Evolutionary conservation across 2,113 vertebrate species (phyloP).

Genomic region (Tonatia bakeri): DNA sequence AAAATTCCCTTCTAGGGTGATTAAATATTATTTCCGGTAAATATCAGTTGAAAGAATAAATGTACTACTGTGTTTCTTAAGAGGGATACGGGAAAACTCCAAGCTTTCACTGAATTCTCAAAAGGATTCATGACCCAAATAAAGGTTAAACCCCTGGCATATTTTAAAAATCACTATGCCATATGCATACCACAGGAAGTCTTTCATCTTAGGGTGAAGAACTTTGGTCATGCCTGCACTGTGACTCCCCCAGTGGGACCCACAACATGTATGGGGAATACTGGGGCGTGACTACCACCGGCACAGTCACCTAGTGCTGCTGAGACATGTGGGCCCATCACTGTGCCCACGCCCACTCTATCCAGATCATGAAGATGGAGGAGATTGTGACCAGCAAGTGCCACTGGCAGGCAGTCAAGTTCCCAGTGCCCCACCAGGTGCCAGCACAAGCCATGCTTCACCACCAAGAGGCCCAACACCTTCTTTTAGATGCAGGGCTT

Average conservation of each 20-base stretch:
- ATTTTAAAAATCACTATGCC: background rate
- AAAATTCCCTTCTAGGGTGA: conserved; percentile 82
- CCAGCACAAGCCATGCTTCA: background rate
- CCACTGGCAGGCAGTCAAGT: background rate
- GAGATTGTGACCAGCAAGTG: background rate
- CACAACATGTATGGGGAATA: conserved; percentile 98
- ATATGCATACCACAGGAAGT: background rate
- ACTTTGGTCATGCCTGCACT: conserved; percentile 97
- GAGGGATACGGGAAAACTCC: background rate
- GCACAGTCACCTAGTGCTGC: background rate
- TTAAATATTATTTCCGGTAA: no score
- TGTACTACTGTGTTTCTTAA: background rate
- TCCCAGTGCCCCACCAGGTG: background rate
- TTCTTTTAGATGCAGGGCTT: background rate
- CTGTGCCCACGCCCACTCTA: background rate
- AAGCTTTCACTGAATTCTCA: background rate
- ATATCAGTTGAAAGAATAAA: background rate
- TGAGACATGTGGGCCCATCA: background rate
- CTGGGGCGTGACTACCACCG: background rate
- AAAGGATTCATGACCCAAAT: background rate
- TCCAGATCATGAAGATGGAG: background rate
- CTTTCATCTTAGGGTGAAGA: conserved; percentile 87
- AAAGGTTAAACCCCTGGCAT: background rate
- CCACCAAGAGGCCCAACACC: background rate
- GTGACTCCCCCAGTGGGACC: conserved; percentile 95